Evolutionary conservation across 2,113 vertebrate genomes (phyloP).

Genomic region (Pelvicachromis taeniatus): DNA sequence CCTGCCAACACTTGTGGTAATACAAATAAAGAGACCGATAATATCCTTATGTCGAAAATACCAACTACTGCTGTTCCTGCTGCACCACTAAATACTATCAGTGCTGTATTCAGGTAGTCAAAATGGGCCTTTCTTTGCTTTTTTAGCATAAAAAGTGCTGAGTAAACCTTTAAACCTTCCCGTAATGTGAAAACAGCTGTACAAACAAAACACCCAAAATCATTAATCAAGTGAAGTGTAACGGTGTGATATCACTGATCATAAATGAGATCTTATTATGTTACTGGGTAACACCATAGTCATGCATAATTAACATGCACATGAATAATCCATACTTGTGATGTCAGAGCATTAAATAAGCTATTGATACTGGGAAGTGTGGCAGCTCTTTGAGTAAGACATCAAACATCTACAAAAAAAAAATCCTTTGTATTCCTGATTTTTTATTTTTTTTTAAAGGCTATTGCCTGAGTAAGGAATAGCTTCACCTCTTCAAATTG

Average conservation of each 20-base stretch:
- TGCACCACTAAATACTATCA: background rate
- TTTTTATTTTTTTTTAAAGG: background rate
- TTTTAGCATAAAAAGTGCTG: background rate
- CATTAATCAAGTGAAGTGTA: conserved; percentile 29
- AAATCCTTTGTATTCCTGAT: background rate
- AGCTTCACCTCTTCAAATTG: conserved; percentile 16
- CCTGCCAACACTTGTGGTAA: background rate
- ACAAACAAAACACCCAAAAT: conserved; percentile 26
- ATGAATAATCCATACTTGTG: background rate
- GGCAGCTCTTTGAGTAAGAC: background rate
- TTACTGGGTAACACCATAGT: background rate
- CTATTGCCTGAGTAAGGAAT: conserved; percentile 5
- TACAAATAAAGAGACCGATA: background rate
- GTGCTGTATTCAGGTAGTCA: background rate
- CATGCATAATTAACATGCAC: background rate
- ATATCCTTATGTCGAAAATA: background rate
- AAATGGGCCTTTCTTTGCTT: background rate
- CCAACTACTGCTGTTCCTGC: background rate
- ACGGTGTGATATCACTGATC: background rate
- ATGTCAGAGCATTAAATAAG: background rate
- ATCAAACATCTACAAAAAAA: background rate
- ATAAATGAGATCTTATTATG: conserved; percentile 1
- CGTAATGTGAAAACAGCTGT: conserved; percentile 20
- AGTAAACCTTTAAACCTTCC: background rate
- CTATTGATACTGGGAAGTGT: background rate